Evolutionary conservation across 2,113 vertebrate genomes (phyloP).

Genomic region (Hystrix brachyura): DNA sequence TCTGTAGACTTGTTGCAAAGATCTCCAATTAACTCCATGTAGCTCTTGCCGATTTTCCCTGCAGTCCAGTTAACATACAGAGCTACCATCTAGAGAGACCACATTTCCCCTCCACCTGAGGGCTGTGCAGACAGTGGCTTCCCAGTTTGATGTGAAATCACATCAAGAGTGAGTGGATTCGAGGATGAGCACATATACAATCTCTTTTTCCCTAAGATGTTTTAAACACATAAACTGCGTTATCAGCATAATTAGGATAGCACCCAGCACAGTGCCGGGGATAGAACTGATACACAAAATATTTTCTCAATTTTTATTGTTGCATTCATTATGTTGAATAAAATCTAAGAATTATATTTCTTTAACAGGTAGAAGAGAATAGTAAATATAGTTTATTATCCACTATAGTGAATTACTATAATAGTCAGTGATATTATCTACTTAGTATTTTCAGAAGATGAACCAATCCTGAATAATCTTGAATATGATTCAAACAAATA

Average conservation of each 20-base stretch:
- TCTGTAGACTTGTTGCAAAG: slow-evolving; percentile 61
- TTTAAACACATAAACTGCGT: slow-evolving; percentile 23
- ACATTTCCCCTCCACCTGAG: background rate
- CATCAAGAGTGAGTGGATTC: background rate
- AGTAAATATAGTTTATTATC: slow-evolving; percentile 2
- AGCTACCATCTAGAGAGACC: background rate
- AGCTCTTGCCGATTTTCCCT: slow-evolving; percentile 20
- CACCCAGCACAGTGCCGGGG: background rate
- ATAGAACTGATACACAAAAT: background rate
- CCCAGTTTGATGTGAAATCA: background rate
- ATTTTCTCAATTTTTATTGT: slow-evolving; percentile 25
- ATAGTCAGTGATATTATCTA: background rate
- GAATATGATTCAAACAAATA: background rate
- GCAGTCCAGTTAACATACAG: slow-evolving; percentile 37
- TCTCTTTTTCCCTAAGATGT: background rate
- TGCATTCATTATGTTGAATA: background rate
- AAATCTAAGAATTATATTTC: background rate
- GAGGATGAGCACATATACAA: background rate
- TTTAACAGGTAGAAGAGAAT: background rate
- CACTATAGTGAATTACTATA: background rate
- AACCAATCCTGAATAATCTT: background rate
- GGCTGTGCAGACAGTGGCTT: background rate
- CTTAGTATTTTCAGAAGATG: background rate
- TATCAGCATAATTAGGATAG: background rate
- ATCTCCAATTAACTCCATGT: slow-evolving; percentile 54